Conservation (phyloP, 2,113 vertebrate genomes). For the Phoxinus phoxinus region DNA sequence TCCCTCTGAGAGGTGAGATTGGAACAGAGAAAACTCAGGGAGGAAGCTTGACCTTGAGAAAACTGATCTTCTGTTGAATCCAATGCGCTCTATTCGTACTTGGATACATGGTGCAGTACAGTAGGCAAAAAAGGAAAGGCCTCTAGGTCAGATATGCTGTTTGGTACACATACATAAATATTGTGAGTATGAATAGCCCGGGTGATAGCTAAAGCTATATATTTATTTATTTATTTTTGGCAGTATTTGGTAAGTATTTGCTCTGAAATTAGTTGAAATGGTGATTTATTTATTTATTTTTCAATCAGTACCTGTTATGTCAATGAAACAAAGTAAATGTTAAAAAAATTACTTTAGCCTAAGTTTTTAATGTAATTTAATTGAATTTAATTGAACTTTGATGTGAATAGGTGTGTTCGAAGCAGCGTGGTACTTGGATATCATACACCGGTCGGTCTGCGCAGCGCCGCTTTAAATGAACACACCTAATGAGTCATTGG, state of each 20-base stretch:
- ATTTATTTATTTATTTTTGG: too few relatives aligned
- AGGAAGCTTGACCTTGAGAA: slow-evolving; percentile 60
- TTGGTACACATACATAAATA: not conserved
- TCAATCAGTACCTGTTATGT: not conserved
- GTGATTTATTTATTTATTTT: not conserved
- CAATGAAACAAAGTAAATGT: not conserved
- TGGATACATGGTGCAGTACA: not conserved
- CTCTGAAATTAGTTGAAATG: not conserved
- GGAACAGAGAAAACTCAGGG: slow-evolving; percentile 54
- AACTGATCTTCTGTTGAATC: slow-evolving; percentile 35
- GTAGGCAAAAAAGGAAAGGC: not conserved
- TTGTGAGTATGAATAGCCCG: not conserved
- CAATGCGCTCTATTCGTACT: not conserved
- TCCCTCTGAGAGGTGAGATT: slow-evolving; percentile 42
- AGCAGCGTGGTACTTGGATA: too few relatives aligned
- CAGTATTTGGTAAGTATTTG: not conserved
- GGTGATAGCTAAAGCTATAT: not conserved
- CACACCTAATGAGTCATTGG: not conserved
- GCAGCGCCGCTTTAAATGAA: too few relatives aligned
- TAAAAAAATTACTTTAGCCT: not conserved
- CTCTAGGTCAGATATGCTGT: not conserved
- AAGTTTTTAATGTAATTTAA: not conserved
- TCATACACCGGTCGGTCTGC: too few relatives aligned
- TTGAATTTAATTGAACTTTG: not conserved
- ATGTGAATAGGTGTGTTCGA: not conserved